Base-by-base conservation (phyloP, 1,140 invertebrate species). In the Acromyrmex charruanus region DNA sequence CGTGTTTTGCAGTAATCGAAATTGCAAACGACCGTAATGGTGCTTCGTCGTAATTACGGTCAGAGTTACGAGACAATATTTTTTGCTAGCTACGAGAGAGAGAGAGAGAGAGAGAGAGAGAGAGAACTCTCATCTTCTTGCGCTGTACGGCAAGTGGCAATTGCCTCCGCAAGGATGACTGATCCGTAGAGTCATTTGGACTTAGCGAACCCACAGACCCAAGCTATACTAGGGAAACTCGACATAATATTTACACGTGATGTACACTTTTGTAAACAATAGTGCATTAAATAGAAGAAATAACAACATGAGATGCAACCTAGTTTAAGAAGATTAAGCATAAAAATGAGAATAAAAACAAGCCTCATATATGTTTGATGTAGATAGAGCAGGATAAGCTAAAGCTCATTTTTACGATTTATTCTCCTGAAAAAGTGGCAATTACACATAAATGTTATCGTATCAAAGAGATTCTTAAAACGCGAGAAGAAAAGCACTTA, bases 11-110 rank as follows among this genome's bases (percentile, higher is more conserved):
- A 18, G 31, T 59, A 65, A 85, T 85, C n/a, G 75, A 77, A 85
- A 85, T 85, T 79, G 82, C 44, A 77, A 85, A 79, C 77, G 31
- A 65, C 59, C 31, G 5, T 44, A 65, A 77, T 63, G 59, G 44
- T 28, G 35, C 58, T n/a, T 53, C n/a, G 18, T 28, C 21, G 44
- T 49, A 77, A 85, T 85, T 77, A 85, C 44, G 14, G 58, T 14
- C 44, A 16, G 9, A 39, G 68, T 82, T 82, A 74, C 7, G 68
- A 49, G 68, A 69, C 68, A 28, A 82, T 82, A 72, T 82, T 82
- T 74, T 59, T 74, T 44, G 68, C 18, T 49, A 31, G 21, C 10
- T n/a, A 31, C 12, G 21, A 35, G 31, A 35, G 28, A 65, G 28
- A 81, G 10, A 35, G 18, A 16, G 18, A n/a, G 31, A 28, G 21